A percentile compares a stretch with the other conserved stretches of the same genome.
Evolutionary conservation across 2,888 invertebrate genomes (phyloP).

Genomic region (Julus scandinavius): DNA sequence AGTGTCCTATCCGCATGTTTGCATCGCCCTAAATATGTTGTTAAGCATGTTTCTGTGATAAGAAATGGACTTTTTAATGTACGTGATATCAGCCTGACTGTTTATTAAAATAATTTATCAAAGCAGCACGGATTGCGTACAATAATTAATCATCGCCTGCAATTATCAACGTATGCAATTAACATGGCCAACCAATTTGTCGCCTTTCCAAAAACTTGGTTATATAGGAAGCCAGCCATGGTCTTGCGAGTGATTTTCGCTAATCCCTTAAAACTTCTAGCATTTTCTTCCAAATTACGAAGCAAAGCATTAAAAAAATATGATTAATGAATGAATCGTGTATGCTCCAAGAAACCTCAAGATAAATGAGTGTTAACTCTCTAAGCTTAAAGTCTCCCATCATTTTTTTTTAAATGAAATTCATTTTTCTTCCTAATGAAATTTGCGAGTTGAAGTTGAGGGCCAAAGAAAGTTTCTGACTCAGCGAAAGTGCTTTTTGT

Average conservation of each 20-base stretch:
- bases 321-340: slow-evolving; percentile 27
- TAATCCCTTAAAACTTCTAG: too few relatives aligned
- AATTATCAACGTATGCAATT: slow-evolving; percentile 3
- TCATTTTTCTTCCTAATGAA: neutral
- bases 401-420: neutral
- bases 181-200: neutral
- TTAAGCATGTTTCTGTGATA: neutral
- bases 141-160: neutral
- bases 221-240: neutral
- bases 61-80: neutral
- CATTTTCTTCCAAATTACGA: too few relatives aligned
- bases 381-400: neutral
- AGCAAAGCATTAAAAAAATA: neutral
- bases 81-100: neutral
- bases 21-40: too few relatives aligned
- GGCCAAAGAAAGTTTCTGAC: neutral
- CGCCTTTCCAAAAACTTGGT: neutral
- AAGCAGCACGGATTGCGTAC: neutral
- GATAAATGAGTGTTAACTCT: slow-evolving; percentile 20
- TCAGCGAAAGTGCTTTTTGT: slow-evolving; percentile 18
- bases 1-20: too few relatives aligned
- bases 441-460: neutral
- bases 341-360: neutral
- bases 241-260: too few relatives aligned
- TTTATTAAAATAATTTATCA: slow-evolving; percentile 20